Evolutionary conservation across 2,113 vertebrate genomes (phyloP).

Genomic region (Calyptommatus sinebrachiatus): DNA sequence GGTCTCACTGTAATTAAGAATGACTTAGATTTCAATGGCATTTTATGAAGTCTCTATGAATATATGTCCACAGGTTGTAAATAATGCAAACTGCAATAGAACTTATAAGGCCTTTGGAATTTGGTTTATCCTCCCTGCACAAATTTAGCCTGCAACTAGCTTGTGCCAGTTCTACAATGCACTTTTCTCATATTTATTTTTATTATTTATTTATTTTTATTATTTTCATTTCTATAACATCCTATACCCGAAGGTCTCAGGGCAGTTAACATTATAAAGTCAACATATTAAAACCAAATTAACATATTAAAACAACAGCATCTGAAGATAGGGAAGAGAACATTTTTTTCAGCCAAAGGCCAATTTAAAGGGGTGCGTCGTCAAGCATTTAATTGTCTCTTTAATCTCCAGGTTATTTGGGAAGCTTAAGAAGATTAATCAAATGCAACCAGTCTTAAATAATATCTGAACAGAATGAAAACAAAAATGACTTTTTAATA

Average conservation of each 20-base stretch:
- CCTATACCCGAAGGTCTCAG: no score
- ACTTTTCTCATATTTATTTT: slow-evolving; percentile 15
- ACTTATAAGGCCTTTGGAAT: slow-evolving; percentile 44
- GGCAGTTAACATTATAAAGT: no score
- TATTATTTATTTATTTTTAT: no score
- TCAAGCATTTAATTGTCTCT: neutral
- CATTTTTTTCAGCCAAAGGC: no score
- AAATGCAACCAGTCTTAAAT: slow-evolving; percentile 25
- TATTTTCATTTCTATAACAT: no score
- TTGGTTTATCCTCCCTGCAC: slow-evolving; percentile 14
- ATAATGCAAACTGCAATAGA: slow-evolving; percentile 40
- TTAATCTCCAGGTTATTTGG: slow-evolving; percentile 6
- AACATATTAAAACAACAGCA: no score
- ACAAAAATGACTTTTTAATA: neutral
- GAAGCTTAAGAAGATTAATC: slow-evolving; percentile 19
- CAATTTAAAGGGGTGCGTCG: no score
- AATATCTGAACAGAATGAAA: slow-evolving; percentile 5
- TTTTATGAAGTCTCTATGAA: slow-evolving; percentile 42
- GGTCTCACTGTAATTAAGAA: slow-evolving; percentile 8
- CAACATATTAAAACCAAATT: no score
- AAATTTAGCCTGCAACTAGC: slow-evolving; percentile 49
- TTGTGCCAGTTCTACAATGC: slow-evolving; percentile 27
- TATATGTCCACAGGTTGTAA: slow-evolving; percentile 45
- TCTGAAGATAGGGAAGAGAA: no score
- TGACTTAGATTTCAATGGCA: slow-evolving; percentile 37